phyloP scores from a whole-genome alignment of 2,888 invertebrate species.

The Temnothorax rugatulus region DNA sequence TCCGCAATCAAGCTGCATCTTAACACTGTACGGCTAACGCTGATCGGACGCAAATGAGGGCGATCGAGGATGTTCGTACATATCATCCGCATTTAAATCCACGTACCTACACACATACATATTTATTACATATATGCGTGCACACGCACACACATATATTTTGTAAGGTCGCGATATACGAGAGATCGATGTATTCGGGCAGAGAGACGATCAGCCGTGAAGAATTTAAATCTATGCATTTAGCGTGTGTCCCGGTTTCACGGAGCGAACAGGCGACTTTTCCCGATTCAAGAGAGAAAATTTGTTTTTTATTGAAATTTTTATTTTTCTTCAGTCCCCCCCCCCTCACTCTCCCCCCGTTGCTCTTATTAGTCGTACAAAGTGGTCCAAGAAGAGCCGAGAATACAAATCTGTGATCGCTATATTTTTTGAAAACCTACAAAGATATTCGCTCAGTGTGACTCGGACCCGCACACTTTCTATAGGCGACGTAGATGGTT shows the following conservation, averaged over 20 bases:
- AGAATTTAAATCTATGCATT: slow-evolving; percentile 31
- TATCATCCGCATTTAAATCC: slow-evolving; percentile 35
- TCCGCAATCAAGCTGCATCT: slow-evolving; percentile 3
- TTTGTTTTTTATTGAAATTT: background rate
- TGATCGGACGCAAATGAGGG: background rate
- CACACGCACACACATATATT: background rate
- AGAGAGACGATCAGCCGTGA: background rate
- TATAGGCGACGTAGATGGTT: slow-evolving; percentile 39
- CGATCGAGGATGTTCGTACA: slow-evolving; percentile 35
- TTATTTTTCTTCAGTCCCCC: background rate
- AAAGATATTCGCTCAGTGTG: slow-evolving; percentile 12
- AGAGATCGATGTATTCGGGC: slow-evolving; percentile 8
- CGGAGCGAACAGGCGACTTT: slow-evolving; percentile 13
- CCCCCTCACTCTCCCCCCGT: background rate
- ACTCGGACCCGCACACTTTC: slow-evolving; percentile 8
- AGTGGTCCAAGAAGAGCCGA: slow-evolving; percentile 13
- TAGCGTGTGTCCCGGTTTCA: slow-evolving; percentile 1
- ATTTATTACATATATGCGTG: background rate
- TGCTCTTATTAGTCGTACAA: background rate
- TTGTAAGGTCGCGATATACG: slow-evolving; percentile 25
- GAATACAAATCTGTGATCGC: slow-evolving; percentile 15
- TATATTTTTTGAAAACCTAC: slow-evolving; percentile 4
- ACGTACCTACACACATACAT: slow-evolving; percentile 7
- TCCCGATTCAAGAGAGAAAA: background rate
- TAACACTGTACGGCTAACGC: background rate